A percentile compares a stretch with the other conserved stretches of the same genome.
These are phyloP conservation scores for Halocynthia aurantium DNA, from an alignment of 23 tunicate genomes.

Conservation along the genomic window DNA sequence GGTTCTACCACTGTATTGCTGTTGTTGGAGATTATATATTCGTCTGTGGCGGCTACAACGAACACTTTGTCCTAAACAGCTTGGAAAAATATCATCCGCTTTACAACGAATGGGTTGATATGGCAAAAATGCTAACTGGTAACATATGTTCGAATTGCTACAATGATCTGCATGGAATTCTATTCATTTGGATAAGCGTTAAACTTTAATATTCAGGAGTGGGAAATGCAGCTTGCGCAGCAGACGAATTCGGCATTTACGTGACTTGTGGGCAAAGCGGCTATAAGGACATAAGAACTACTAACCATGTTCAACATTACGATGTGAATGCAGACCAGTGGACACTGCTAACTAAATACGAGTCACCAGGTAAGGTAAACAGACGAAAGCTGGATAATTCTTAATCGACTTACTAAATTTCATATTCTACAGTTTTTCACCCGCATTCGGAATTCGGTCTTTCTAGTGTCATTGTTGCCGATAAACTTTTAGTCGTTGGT, in stretches of 20 bases:
- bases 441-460: slow-evolving; percentile 52
- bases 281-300: slow-evolving; percentile 29
- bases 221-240: slow-evolving; percentile 45
- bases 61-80: slow-evolving; percentile 19
- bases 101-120: slow-evolving; percentile 34
- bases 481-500: slow-evolving; percentile 30
- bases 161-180: too few relatives aligned
- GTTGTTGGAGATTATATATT: slow-evolving; percentile 23
- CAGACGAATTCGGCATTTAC: slow-evolving; percentile 20
- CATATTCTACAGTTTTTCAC: slow-evolving; percentile 17
- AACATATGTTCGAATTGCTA: not conserved
- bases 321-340: slow-evolving; percentile 24
- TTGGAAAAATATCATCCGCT: slow-evolving; percentile 26
- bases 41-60: slow-evolving; percentile 60
- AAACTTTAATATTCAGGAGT: slow-evolving; percentile 20
- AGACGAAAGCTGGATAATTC: not conserved
- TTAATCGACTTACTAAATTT: not conserved
- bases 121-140: slow-evolving; percentile 37
- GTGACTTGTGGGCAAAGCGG: slow-evolving; percentile 48
- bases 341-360: slow-evolving; percentile 33
- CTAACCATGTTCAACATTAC: slow-evolving; percentile 29
- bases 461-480: slow-evolving; percentile 18
- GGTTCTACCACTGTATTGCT: slow-evolving; percentile 28
- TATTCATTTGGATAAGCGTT: not conserved
- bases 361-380: slow-evolving; percentile 36